phyloP scores from a whole-genome alignment of 2,888 invertebrate species.

The Drosophila paracracens region DNA sequence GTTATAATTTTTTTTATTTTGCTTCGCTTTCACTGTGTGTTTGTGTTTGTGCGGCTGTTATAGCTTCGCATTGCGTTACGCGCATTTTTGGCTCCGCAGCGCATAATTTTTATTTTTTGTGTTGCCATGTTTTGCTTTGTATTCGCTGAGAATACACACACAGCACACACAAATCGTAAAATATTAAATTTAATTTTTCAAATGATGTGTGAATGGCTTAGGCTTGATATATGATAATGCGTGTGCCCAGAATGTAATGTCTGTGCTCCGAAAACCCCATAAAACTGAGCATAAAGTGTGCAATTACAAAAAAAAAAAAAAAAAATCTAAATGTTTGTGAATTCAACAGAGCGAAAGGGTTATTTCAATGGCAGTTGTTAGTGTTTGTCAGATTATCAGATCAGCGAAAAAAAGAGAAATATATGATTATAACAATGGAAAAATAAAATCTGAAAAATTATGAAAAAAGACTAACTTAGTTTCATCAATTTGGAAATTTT shows the following conservation, averaged over 20 bases:
- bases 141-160: slow-evolving; percentile 14
- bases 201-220: slow-evolving; percentile 81
- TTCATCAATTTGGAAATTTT: not conserved
- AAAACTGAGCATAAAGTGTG: slow-evolving; percentile 51
- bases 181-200: slow-evolving; percentile 82
- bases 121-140: slow-evolving; percentile 48
- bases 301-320: slow-evolving; percentile 43
- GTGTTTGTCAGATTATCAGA: not conserved
- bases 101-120: slow-evolving; percentile 73
- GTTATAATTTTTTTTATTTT: slow-evolving; percentile 66
- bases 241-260: slow-evolving; percentile 47
- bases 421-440: not conserved
- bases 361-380: not conserved
- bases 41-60: not conserved
- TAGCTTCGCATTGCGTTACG: slow-evolving; percentile 71
- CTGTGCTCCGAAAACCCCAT: slow-evolving; percentile 36
- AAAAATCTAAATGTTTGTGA: slow-evolving; percentile 8
- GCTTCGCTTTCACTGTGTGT: slow-evolving; percentile 6
- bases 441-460: not conserved
- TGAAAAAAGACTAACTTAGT: not conserved
- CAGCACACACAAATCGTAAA: slow-evolving; percentile 74
- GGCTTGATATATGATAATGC: slow-evolving; percentile 73
- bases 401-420: not conserved
- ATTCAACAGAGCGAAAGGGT: slow-evolving; percentile 18
- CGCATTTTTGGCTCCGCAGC: slow-evolving; percentile 52